These are phyloP conservation scores for Talpa occidentalis DNA, from an alignment of 2,113 vertebrate genomes.

Conservation along the genomic window DNA sequence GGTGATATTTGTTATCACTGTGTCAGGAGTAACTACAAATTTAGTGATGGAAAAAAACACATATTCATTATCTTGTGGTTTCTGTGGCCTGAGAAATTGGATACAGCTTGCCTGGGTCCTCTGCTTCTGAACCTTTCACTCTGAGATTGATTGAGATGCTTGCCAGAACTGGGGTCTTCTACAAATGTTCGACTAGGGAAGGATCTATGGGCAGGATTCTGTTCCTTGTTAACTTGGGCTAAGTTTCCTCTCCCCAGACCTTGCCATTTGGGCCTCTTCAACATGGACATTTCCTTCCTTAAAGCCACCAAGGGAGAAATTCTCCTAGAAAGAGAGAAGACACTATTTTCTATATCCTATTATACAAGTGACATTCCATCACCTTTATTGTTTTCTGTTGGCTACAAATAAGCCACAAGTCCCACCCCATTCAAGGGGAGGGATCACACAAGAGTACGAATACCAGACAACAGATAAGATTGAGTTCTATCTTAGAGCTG, in stretches of 20 bases:
- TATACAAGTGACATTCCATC: background rate
- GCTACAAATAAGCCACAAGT: background rate
- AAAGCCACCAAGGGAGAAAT: background rate
- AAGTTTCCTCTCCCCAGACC: background rate
- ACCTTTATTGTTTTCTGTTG: background rate
- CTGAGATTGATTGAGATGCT: background rate
- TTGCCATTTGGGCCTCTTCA: background rate
- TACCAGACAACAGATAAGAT: background rate
- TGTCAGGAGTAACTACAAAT: background rate
- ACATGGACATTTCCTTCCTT: background rate
- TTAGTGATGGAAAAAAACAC: background rate
- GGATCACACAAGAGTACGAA: background rate
- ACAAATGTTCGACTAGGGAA: background rate
- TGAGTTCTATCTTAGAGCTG: background rate
- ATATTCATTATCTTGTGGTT: background rate
- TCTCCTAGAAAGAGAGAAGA: background rate
- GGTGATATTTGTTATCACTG: background rate
- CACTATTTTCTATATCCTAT: background rate
- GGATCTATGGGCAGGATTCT: background rate
- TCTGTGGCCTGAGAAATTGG: background rate
- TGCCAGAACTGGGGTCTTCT: background rate
- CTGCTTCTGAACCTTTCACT: background rate
- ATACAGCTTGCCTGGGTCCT: background rate
- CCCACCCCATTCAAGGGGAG: background rate
- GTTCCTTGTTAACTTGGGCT: background rate